Percentiles rank a stretch among this genome's conserved stretches.
These are phyloP conservation scores for Callipepla squamata DNA, from an alignment of 2,113 vertebrate species.

Conservation along the genomic window DNA sequence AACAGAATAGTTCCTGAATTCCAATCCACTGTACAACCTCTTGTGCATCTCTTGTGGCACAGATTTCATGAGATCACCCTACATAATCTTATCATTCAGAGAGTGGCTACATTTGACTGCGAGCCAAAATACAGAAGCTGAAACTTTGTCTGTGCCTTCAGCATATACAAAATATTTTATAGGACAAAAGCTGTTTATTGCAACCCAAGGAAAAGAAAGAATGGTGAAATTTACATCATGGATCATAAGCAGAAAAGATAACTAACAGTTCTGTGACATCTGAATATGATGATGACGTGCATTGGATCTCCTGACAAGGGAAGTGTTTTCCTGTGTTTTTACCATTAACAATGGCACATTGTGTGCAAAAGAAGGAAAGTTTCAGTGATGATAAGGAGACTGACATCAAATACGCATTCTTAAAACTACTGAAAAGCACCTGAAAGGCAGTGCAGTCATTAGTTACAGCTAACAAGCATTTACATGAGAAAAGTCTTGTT, in stretches of 20 bases:
- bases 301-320: not conserved
- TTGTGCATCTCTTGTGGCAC: not conserved
- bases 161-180: rapidly evolving
- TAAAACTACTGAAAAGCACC: not conserved
- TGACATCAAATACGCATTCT: not conserved
- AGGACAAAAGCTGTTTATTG: not conserved
- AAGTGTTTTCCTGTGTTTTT: not conserved
- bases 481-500: not conserved
- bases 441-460: not conserved
- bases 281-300: not conserved
- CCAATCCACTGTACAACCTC: not conserved
- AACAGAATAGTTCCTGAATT: not conserved
- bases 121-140: not conserved
- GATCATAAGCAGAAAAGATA: not conserved
- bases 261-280: not conserved
- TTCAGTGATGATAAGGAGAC: not conserved
- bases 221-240: not conserved
- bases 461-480: not conserved
- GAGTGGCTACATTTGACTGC: not conserved
- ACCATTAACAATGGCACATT: not conserved
- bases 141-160: not conserved
- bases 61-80: not conserved
- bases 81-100: not conserved
- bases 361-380: not conserved
- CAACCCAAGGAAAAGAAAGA: not conserved